Evolutionary conservation across 2,888 invertebrate genomes (phyloP), one percentile per base, ranked within the genome.

Genomic region (Girardia tigrina): DNA sequence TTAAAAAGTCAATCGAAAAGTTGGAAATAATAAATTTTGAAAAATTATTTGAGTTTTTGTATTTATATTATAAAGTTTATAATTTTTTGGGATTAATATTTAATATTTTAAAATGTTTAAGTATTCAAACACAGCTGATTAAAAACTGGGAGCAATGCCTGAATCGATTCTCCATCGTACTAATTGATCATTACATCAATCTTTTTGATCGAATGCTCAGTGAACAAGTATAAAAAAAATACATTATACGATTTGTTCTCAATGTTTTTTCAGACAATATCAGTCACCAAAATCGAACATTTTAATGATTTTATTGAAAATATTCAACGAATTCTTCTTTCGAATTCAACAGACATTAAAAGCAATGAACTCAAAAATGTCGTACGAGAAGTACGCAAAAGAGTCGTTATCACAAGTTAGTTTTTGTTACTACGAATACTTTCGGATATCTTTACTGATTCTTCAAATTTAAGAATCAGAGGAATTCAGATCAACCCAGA

Each of bases 111-210:
- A 12, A 6, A 12, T 56, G 23, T n/a, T 56, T 12, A 20, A 56
- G 56, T 23, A 6, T 56, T 4, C 56, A n/a, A 4, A 56, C 56
- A 20, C 56, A 56, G 23, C 23, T 56, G 56, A 56, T n/a, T 2
- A 56, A 56, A 56, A 56, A 56, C n/a, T 56, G 56, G 56, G 56
- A 56, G n/a, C 56, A 56, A n/a, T 56, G 56, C 56, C 56, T 56
- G 6, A 56, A 56, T 16, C n/a, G 56, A 56, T 56, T 56, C 23
- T 56, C 56, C n/a, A 56, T 56, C 4, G 56, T 56, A n/a, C 23
- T 56, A 23, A 56, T 56, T 56, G 56, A 56, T 56, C 56, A 56
- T 56, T 56, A 56, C 56, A 56, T 56, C n/a, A 56, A 23, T 56
- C 56, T 56, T 12, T 56, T 56, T n/a, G 56, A 56, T 20, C 4